Conservation (phyloP, 2,113 vertebrate genomes). For the Malurus alboscapulatus region DNA sequence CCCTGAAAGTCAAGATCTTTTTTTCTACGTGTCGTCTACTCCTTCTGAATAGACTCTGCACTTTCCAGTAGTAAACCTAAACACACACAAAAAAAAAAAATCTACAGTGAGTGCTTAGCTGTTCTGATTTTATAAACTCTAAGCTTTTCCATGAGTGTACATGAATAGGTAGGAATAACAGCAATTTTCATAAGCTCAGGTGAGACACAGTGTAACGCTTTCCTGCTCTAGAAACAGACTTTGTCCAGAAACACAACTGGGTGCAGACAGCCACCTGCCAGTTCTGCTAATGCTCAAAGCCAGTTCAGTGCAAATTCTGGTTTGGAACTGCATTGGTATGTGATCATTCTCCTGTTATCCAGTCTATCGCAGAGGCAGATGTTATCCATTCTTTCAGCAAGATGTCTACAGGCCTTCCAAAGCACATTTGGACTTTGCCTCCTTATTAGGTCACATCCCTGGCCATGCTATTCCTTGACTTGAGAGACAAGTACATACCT, state of each 20-base stretch:
- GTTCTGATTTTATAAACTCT: not conserved
- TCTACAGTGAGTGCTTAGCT: not conserved
- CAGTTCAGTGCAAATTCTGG: not conserved
- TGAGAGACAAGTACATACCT: not conserved
- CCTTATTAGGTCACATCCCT: not conserved
- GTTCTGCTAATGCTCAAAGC: not conserved
- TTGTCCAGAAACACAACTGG: not conserved
- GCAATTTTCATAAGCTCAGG: not conserved
- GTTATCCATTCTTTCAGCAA: not conserved
- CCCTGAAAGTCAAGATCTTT: slow-evolving; percentile 85
- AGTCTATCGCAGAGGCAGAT: not conserved
- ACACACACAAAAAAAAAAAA: not conserved
- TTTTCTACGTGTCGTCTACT: slow-evolving; percentile 83
- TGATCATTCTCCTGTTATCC: not conserved
- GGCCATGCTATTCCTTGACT: not conserved
- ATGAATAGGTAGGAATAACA: not conserved
- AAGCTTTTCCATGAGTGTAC: not conserved
- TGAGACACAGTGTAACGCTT: not conserved
- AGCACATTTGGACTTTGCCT: not conserved
- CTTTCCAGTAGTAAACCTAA: slow-evolving; percentile 93
- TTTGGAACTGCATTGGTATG: not conserved
- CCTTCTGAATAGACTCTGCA: slow-evolving; percentile 79
- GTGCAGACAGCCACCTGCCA: not conserved
- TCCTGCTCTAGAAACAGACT: not conserved
- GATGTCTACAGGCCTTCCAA: not conserved